phyloP scores from a whole-genome alignment of 2,888 invertebrate species.

The Heliconius hortense region DNA sequence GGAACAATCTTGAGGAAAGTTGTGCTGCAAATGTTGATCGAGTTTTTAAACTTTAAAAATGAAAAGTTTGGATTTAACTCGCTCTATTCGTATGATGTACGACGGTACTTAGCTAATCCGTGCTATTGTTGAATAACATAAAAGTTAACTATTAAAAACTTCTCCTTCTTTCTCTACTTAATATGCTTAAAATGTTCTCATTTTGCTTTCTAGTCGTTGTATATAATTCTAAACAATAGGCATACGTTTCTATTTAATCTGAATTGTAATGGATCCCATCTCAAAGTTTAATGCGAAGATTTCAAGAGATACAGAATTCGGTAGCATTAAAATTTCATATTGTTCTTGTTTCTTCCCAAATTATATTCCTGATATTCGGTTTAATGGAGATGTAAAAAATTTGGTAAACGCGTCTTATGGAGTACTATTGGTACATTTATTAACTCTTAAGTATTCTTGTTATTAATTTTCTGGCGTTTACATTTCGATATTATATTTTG shows the following conservation, averaged over 20 bases:
- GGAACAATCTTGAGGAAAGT: conserved; percentile 18
- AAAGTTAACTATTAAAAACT: neutral
- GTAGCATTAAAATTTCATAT: conserved; percentile 27
- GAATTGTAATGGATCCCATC: conserved; percentile 18
- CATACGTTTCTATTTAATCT: conserved; percentile 12
- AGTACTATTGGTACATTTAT: neutral
- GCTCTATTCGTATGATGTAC: conserved; percentile 13
- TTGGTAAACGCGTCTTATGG: neutral
- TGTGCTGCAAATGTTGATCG: conserved; percentile 14
- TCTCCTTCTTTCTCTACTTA: neutral
- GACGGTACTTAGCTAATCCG: conserved; percentile 19
- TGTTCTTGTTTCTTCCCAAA: conserved; percentile 27
- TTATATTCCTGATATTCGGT: conserved; percentile 20
- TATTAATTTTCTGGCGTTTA: neutral
- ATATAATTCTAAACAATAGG: conserved; percentile 23
- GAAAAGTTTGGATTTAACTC: conserved; percentile 11
- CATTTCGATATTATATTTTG: neutral
- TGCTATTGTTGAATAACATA: neutral
- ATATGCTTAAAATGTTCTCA: neutral
- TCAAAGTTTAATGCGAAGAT: conserved; percentile 28
- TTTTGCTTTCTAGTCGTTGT: neutral
- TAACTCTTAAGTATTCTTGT: neutral
- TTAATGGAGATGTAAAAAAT: conserved; percentile 11
- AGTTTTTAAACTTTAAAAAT: conserved; percentile 21
- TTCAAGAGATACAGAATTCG: conserved; percentile 22